Conservation (phyloP, 2,797 vertebrate genomes). For the Poecile montanus region DNA sequence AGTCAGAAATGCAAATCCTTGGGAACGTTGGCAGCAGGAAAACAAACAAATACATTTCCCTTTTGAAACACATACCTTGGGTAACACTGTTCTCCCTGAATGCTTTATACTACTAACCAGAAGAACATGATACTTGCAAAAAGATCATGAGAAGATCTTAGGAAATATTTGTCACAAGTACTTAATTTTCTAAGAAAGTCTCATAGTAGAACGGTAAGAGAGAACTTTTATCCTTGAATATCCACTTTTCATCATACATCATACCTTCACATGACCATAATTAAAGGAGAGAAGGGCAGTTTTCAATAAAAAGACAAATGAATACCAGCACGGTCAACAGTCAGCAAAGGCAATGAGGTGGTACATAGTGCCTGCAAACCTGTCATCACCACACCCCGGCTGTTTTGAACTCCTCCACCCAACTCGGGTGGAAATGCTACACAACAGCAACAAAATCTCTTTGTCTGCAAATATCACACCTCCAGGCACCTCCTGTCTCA, state of each 20-base stretch:
- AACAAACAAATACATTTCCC: too few species aligned
- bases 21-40: fast-evolving
- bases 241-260: background rate
- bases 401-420: background rate
- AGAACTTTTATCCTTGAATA: background rate
- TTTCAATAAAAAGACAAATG: background rate
- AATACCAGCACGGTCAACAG: background rate
- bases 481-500: fast-evolving
- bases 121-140: background rate
- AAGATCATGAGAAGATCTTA: too few species aligned
- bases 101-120: too few species aligned
- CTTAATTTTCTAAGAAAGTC: background rate
- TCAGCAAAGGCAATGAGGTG: background rate
- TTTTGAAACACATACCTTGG: too few species aligned
- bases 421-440: fast-evolving
- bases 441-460: too few species aligned
- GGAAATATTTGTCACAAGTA: background rate
- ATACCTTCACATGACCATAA: too few species aligned
- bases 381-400: too few species aligned
- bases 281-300: fast-evolving
- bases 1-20: background rate
- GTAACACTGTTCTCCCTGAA: too few species aligned
- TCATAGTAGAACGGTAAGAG: fast-evolving
- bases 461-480: background rate
- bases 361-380: fast-evolving